phyloP scores from a whole-genome alignment of 2,797 vertebrate species.

The Ctenosaura bakeri region DNA sequence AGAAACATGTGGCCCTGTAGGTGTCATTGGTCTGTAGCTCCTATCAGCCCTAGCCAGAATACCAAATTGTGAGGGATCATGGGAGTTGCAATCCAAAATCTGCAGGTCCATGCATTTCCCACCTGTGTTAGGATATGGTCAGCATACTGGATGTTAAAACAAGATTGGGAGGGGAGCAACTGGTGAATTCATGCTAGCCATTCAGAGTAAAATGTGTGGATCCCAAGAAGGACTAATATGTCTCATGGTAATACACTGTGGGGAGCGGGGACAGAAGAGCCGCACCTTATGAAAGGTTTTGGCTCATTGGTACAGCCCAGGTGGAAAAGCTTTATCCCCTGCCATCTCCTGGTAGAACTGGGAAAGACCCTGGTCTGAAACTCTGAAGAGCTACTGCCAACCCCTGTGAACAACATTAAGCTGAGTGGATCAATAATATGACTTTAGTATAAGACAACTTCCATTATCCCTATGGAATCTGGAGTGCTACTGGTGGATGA shows the following conservation, averaged over 20 bases:
- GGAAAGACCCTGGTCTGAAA: too few species aligned
- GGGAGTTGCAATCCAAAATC: too few species aligned
- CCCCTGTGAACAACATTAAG: neutral
- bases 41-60: too few species aligned
- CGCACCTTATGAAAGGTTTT: too few species aligned
- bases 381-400: neutral
- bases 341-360: neutral
- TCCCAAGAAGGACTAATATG: neutral
- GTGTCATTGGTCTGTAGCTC: too few species aligned
- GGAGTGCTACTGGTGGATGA: too few species aligned
- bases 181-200: neutral
- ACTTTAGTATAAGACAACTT: neutral
- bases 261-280: fast-evolving
- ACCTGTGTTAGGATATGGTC: neutral
- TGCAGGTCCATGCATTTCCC: too few species aligned
- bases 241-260: neutral
- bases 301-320: too few species aligned
- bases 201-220: neutral
- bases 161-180: neutral
- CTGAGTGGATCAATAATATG: neutral
- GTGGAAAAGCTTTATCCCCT: neutral
- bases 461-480: too few species aligned
- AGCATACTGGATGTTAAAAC: too few species aligned
- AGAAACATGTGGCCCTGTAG: too few species aligned
- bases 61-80: too few species aligned